phyloP scores from a whole-genome alignment of 2,797 vertebrate genomes.

The Arnoldichthys spilopterus region DNA sequence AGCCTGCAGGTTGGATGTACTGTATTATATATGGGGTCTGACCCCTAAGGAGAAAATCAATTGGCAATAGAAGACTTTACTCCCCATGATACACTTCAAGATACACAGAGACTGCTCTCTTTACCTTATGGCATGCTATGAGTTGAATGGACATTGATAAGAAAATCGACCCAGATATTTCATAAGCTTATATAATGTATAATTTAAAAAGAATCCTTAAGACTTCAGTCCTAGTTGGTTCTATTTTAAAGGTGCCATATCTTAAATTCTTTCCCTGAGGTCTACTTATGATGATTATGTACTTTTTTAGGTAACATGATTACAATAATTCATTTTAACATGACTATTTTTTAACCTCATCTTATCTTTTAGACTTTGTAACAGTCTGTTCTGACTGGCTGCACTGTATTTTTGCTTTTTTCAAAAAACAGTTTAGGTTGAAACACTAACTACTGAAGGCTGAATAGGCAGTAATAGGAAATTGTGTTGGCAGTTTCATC shows the following conservation, averaged over 20 bases:
- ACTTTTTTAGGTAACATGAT: too few species aligned
- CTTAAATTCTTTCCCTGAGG: neutral
- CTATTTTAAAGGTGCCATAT: neutral
- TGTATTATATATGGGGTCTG: conserved; percentile 43
- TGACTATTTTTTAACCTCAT: too few species aligned
- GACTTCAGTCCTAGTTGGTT: neutral
- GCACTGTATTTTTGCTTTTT: too few species aligned
- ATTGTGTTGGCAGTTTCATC: too few species aligned
- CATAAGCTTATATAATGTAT: neutral
- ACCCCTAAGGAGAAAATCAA: conserved; percentile 51
- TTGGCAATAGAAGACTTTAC: conserved; percentile 37
- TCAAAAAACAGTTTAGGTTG: too few species aligned
- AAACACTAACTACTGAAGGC: too few species aligned
- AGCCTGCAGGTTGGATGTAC: conserved; percentile 29
- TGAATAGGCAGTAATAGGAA: too few species aligned
- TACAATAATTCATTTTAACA: neutral
- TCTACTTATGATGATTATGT: neutral
- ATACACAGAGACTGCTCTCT: neutral
- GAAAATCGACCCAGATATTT: neutral
- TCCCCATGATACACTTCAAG: conserved; percentile 12
- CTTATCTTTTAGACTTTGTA: too few species aligned
- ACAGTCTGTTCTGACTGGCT: too few species aligned
- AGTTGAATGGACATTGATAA: neutral
- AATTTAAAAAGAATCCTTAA: neutral
- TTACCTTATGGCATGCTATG: neutral